A percentile compares a stretch with the other conserved stretches of the same genome.
Conservation (phyloP, 2,888 invertebrate species). For the Margaritifera margaritifera region DNA sequence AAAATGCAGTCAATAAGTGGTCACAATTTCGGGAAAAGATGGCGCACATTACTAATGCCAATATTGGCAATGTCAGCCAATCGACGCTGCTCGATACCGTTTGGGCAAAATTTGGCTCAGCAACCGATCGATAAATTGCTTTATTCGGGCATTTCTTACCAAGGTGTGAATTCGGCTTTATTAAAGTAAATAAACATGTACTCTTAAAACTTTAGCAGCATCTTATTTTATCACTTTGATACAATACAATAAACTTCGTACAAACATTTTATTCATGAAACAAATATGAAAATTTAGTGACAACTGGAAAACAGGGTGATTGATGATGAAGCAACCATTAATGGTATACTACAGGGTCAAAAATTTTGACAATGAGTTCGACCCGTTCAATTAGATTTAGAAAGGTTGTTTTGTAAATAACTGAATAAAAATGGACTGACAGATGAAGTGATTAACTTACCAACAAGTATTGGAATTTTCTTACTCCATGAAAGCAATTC, state of each 20-base stretch:
- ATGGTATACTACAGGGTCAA: slow-evolving; percentile 16
- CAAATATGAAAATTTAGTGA: no score
- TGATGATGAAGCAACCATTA: no score
- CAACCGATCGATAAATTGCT: slow-evolving; percentile 37
- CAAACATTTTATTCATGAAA: no score
- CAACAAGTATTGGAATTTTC: slow-evolving; percentile 69
- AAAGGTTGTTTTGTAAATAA: no score
- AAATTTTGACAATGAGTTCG: slow-evolving; percentile 64
- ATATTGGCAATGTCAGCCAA: slow-evolving; percentile 30
- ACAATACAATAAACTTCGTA: no score
- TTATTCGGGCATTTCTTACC: no score
- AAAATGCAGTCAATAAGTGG: slow-evolving; percentile 13
- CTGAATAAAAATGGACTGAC: no score
- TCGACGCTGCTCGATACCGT: slow-evolving; percentile 29
- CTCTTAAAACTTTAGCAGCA: no score
- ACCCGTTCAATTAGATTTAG: slow-evolving; percentile 7
- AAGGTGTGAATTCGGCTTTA: no score
- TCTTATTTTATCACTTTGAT: no score
- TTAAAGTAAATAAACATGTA: no score
- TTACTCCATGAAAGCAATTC: slow-evolving; percentile 73
- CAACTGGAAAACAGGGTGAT: no score
- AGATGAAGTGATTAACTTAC: slow-evolving; percentile 51
- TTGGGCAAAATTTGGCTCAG: slow-evolving; percentile 32
- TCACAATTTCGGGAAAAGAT: slow-evolving; percentile 51
- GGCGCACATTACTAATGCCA: slow-evolving; percentile 40